Conservation (phyloP, 2,113 vertebrate genomes). For the Arothron firmamentum region DNA sequence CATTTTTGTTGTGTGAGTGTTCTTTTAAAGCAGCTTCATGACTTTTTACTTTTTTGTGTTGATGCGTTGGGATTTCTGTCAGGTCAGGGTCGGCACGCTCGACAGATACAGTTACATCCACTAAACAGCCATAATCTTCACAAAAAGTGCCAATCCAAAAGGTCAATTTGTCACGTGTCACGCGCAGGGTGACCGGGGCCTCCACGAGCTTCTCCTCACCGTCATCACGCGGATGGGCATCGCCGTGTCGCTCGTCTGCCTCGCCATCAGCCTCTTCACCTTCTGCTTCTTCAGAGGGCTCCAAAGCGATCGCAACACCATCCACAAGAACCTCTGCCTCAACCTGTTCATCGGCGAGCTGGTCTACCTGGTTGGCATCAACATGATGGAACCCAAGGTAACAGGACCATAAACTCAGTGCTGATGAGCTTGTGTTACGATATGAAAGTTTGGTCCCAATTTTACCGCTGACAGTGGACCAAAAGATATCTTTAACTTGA, state of each 20-base stretch:
- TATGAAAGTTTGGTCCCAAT: conserved; percentile 4
- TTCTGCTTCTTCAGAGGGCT: conserved; percentile 98
- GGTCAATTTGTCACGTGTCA: conserved; percentile 3
- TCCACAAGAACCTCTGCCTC: conserved; percentile 98
- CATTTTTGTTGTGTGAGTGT: not conserved
- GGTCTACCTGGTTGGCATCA: conserved; percentile 95
- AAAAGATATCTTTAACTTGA: no score
- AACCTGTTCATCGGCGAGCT: conserved; percentile 97
- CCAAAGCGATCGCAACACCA: conserved; percentile 96
- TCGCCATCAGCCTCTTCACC: conserved; percentile 97
- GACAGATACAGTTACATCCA: not conserved
- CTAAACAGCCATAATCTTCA: not conserved
- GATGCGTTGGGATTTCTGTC: not conserved
- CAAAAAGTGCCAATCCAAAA: conserved; percentile 8
- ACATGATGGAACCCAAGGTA: conserved; percentile 94
- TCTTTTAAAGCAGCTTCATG: not conserved
- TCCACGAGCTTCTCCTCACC: conserved; percentile 91
- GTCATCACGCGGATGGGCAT: conserved; percentile 97
- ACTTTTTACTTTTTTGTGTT: no score
- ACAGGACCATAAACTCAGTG: not conserved
- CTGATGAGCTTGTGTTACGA: not conserved
- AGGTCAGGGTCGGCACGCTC: not conserved
- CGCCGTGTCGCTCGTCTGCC: conserved; percentile 93
- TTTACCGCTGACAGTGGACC: not conserved
- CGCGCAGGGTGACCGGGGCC: conserved; percentile 82